phyloP scores from a whole-genome alignment of 2,113 vertebrate species.

The Scopus umbretta region DNA sequence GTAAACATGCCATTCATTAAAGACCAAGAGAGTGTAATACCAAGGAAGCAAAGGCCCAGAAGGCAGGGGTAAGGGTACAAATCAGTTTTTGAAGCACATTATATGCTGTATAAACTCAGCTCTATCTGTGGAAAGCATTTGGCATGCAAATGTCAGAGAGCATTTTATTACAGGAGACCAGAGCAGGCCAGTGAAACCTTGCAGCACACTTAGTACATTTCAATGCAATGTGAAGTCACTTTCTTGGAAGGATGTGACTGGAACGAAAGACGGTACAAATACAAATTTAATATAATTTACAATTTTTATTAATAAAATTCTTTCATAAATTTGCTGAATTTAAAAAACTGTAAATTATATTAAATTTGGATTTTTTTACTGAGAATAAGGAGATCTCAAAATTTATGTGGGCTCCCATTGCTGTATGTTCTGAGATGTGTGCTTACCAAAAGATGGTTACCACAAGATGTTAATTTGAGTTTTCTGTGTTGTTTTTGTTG shows the following conservation, averaged over 20 bases:
- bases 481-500: neutral
- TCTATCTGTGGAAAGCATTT: neutral
- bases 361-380: too few species aligned
- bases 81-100: neutral
- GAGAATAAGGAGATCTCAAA: too few species aligned
- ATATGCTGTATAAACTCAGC: neutral
- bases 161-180: neutral
- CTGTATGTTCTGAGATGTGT: too few species aligned
- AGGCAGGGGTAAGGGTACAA: neutral
- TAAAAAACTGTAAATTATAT: too few species aligned
- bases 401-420: too few species aligned
- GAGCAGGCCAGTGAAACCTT: neutral
- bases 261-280: too few species aligned
- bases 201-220: neutral
- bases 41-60: neutral
- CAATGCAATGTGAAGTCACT: neutral
- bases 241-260: neutral
- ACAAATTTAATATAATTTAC: too few species aligned
- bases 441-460: too few species aligned
- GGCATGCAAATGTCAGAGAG: neutral
- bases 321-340: too few species aligned
- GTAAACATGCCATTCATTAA: neutral
- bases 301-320: too few species aligned
- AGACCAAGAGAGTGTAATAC: neutral
- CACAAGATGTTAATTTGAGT: too few species aligned